phyloP scores from a whole-genome alignment of 2,888 invertebrate species.

The Nomada hirtipes region DNA sequence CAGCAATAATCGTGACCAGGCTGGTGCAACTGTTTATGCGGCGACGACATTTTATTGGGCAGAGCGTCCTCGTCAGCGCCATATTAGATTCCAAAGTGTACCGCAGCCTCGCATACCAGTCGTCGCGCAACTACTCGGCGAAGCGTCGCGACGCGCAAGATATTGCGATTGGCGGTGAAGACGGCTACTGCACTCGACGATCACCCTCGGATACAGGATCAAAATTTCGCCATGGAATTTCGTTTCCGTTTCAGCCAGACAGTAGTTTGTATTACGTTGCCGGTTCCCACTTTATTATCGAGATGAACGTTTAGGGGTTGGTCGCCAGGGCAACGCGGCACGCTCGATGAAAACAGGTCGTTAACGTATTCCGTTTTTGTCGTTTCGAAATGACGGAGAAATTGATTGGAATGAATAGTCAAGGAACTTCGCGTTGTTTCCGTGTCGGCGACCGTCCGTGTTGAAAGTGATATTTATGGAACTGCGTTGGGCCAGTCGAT shows the following conservation, averaged over 20 bases:
- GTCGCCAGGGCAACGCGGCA: background rate
- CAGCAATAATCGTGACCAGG: conserved; percentile 61
- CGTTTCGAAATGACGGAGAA: background rate
- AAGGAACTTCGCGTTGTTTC: background rate
- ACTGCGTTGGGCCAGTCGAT: too few species aligned
- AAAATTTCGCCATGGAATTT: conserved; percentile 57
- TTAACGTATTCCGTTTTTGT: background rate
- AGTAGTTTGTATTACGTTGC: background rate
- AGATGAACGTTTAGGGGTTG: background rate
- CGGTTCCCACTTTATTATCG: background rate
- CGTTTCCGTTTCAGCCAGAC: conserved; percentile 13
- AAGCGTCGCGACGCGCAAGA: conserved; percentile 58
- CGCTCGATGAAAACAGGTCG: background rate
- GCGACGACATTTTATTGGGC: conserved; percentile 75
- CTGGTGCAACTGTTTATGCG: conserved; percentile 71
- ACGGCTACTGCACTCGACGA: conserved; percentile 35
- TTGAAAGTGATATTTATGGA: too few species aligned
- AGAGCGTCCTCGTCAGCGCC: conserved; percentile 70
- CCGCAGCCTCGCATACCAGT: conserved; percentile 66
- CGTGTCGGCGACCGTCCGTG: too few species aligned
- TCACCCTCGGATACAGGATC: conserved; percentile 45
- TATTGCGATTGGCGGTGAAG: conserved; percentile 68
- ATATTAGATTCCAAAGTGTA: conserved; percentile 76
- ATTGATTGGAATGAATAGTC: background rate
- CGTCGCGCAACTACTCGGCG: conserved; percentile 57